Base-by-base conservation (phyloP, 2,797 vertebrate species). In the Pipistrellus nathusii region DNA sequence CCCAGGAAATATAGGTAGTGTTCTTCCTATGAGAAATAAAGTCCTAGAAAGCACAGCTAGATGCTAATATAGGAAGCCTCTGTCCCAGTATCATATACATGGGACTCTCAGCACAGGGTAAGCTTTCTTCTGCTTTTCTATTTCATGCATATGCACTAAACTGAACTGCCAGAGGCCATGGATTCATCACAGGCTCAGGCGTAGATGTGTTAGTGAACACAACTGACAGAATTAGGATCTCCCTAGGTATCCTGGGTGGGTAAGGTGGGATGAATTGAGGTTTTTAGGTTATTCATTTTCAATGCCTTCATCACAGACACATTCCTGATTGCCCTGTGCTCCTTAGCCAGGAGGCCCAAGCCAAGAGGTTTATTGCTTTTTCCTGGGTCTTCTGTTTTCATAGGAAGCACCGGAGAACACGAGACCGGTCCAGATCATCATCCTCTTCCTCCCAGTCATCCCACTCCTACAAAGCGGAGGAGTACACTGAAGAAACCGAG, bases 371-470 rank as follows among this genome's bases (percentile, higher is more conserved):
- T 57, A 17, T 1, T 93, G 68, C 82, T 76, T 13, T n/a, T 44
- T 51, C 17, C 15, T 48, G 30, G 6, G 59, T 81, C 17, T 94
- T 95, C 59, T 95, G 8, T 94, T 87, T 41, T 0, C 0, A 66
- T 96, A 99, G 99, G 98, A 99, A 99, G 98, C 99, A 98, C 95
- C 98, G 99, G 89, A 98, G 99, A 97, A 99, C 99, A 32, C 99
- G 99, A 6, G 99, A 99, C 94, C 98, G 99, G 17, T 99, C 99
- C 97, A 98, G 99, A 55, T 99, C 99, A 20, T 99, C 99, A 0
- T 99, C 99, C 0, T 99, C 99, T 0, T 99, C 99, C 0, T 99
- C 99, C 0, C 99, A 99, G 0, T 99, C 99, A 7, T 99, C 98
- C 30, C 98, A 98, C 78, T 99, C 99, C 6, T 99, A 98, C 97